Evolutionary conservation across 2,888 invertebrate species (phyloP).

Genomic region (Schizotus pectinicornis): DNA sequence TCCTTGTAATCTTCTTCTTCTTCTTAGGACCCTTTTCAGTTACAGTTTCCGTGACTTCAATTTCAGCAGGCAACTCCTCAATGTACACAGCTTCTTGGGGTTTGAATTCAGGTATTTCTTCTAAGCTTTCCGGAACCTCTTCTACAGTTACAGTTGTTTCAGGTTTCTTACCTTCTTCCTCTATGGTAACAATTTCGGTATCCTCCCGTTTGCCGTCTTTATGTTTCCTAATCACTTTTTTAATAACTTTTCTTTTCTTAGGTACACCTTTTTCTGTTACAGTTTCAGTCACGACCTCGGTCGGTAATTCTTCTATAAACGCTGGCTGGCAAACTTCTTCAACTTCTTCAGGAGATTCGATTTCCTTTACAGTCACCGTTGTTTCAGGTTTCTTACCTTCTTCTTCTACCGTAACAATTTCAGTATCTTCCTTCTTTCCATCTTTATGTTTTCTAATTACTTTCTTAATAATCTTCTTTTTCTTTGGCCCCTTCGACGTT

Average conservation of each 20-base stretch:
- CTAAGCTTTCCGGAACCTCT: conserved; percentile 38
- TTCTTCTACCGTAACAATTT: conserved; percentile 46
- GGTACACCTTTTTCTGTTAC: conserved; percentile 32
- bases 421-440: conserved; percentile 49
- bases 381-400: too few relatives aligned
- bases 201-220: conserved; percentile 46
- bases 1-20: conserved; percentile 48
- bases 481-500: conserved; percentile 31
- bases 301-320: conserved; percentile 40
- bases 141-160: conserved; percentile 36
- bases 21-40: conserved; percentile 56
- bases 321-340: conserved; percentile 43
- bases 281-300: conserved; percentile 40
- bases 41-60: conserved; percentile 42
- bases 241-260: conserved; percentile 40
- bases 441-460: conserved; percentile 52
- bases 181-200: conserved; percentile 44
- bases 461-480: conserved; percentile 47
- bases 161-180: conserved; percentile 40
- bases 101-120: conserved; percentile 43
- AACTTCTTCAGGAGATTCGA: conserved; percentile 40
- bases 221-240: conserved; percentile 40
- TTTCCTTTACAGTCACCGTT: too few relatives aligned
- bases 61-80: conserved; percentile 50
- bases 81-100: conserved; percentile 41